Conservation (phyloP, 2,113 vertebrate genomes). For the Malurus melanocephalus region DNA sequence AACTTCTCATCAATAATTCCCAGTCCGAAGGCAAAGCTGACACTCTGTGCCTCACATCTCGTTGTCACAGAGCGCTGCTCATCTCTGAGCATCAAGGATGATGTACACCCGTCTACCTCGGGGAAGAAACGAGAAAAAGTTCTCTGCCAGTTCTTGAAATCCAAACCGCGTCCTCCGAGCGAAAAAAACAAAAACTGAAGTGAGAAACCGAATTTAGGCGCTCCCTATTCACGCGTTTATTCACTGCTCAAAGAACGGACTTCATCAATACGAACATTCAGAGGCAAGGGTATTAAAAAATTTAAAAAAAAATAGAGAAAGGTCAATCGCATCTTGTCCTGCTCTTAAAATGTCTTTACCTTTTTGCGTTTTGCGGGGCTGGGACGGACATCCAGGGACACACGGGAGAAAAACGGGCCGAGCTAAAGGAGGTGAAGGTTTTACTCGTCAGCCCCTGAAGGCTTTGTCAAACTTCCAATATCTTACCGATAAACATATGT, state of each 20-base stretch:
- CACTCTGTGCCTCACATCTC: background rate
- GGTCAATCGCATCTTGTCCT: background rate
- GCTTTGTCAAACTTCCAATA: background rate
- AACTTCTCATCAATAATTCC: background rate
- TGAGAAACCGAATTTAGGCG: background rate
- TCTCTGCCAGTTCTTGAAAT: background rate
- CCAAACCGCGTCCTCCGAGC: background rate
- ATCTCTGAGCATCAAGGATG: accelerated
- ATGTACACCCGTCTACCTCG: background rate
- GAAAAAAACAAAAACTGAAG: background rate
- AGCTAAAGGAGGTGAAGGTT: background rate
- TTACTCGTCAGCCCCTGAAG: background rate
- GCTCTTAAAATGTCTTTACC: background rate
- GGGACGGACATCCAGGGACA: background rate
- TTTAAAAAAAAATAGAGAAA: background rate
- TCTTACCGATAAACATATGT: background rate
- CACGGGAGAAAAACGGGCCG: accelerated
- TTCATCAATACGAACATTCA: background rate
- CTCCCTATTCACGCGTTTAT: background rate
- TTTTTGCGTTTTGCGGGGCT: background rate
- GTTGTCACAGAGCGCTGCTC: accelerated
- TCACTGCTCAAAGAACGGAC: background rate
- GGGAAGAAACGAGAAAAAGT: background rate
- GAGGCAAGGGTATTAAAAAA: background rate
- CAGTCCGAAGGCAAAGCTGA: background rate